Conservation (phyloP, 2,797 vertebrate genomes). For the Argentina silus region DNA sequence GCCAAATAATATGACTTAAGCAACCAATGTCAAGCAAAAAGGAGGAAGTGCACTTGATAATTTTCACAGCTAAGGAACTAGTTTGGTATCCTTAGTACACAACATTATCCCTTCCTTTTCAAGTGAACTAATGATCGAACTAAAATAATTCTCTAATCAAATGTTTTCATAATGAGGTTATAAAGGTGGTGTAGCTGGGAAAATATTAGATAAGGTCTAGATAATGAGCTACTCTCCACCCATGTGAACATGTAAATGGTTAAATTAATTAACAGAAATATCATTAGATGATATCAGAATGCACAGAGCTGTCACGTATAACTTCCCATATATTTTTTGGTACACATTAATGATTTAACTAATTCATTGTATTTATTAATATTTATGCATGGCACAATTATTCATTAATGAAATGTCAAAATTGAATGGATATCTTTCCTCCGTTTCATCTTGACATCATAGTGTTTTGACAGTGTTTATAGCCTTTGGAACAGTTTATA, state of each 20-base stretch:
- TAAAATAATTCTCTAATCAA: not conserved
- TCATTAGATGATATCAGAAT: constrained; percentile 61
- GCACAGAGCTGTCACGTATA: constrained; percentile 53
- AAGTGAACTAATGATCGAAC: constrained; percentile 5
- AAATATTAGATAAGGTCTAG: constrained; percentile 33
- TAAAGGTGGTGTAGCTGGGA: constrained; percentile 15
- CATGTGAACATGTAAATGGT: constrained; percentile 42
- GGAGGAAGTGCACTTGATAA: not conserved
- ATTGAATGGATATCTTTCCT: constrained; percentile 70
- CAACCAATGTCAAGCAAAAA: constrained; percentile 40
- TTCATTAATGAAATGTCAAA: constrained; percentile 81
- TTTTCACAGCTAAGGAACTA: not conserved
- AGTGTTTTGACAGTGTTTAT: constrained; percentile 73
- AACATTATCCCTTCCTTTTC: not conserved
- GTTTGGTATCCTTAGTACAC: not conserved
- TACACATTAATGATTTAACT: constrained; percentile 78
- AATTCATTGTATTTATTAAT: constrained; percentile 82
- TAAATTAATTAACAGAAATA: constrained; percentile 65
- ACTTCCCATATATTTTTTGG: constrained; percentile 72
- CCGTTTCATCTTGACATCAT: constrained; percentile 72
- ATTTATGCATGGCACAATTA: constrained; percentile 78
- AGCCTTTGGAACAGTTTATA: constrained; percentile 62
- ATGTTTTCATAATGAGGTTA: constrained; percentile 20
- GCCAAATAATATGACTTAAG: constrained; percentile 57
- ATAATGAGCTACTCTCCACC: constrained; percentile 36